Evolutionary conservation across 2,113 vertebrate genomes (phyloP), one percentile per base, ranked within the genome.

Genomic region (Polypterus bichir): DNA sequence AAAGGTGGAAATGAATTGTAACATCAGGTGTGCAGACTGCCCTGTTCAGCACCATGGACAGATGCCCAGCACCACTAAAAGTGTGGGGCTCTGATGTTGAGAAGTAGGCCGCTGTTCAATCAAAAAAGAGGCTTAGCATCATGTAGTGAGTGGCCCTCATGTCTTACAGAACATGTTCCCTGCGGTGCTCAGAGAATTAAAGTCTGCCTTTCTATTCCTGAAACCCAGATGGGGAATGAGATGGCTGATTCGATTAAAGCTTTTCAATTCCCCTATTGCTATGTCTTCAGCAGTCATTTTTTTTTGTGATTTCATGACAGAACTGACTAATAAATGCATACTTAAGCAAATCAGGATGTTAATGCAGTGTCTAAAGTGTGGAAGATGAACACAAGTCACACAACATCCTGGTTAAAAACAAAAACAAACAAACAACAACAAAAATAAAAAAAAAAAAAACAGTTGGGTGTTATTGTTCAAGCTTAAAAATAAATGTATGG

Each of bases 141-240:
- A 6, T 27, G 53, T 9, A 48, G 10, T 4, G 2, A 27, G 57
- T n/a, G 46, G 46, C 59, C 4, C 59, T 47, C 8, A 27, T 46
- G 10, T 3, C n/a, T 44, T 11, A 9, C 5, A 44, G 64, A 52
- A 61, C 62, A 54, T 57, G 53, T 58, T 54, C 57, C 52, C 69
- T 65, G 62, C 62, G 9, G 65, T 73, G 70, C 67, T 60, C 62
- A 64, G 67, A 62, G 73, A 68, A 77, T 77, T 82, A 73, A 81
- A 68, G 69, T 69, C 56, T 45, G 60, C 53, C 57, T 48, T 49
- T 62, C 51, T 46, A 61, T 61, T 5, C 60, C 27, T 44, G 9
- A 7, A 7, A 68, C 77, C 74, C 82, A 84, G 82, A 83, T 82
- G 79, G 81, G 79, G 51, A 27, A 10, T 10, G 51, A 52, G 51